Base-by-base conservation (phyloP, 2,113 vertebrate genomes). In the Anseranas semipalmata region DNA sequence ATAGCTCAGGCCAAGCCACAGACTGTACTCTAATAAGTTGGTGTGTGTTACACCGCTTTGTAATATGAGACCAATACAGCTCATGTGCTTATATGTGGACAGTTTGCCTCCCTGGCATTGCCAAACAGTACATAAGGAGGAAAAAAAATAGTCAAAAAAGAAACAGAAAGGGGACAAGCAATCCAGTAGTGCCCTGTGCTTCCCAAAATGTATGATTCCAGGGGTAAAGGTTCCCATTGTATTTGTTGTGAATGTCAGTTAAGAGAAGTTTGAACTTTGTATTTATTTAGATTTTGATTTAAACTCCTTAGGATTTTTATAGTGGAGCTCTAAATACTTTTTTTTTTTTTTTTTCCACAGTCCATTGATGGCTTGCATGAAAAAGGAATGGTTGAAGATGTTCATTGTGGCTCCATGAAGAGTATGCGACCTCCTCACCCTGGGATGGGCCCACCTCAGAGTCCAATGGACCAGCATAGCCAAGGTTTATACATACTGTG, bases 391-490 rank as follows among this genome's bases (percentile, higher is more conserved):
- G 98, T 98, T 59, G 99, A 99, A 77, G 99, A 99, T 2, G 98
- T 99, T 92, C 99, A 99, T 13, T 99, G 99, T 97, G 98, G 98
- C 74, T 98, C 99, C 95, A 98, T 99, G 98, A 99, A 99, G 97
- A 98, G 98, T 27, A 99, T 99, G 98, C 98, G 99, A 87, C 98
- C 99, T 32, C 98, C 99, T 67, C 99, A 99, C 89, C 98, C 99
- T 56, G 99, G 99, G 90, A 99, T 99, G 99, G 99, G 99, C 24
- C 99, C 99, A 60, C 99, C 99, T 48, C 99, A 99, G 97, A 99
- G 99, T 96, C 99, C 99, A 2, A 99, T 99, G 99, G 99, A 99
- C 96, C 99, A 99, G 73, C 99, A 99, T 97, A 99, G 98, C 96
- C 99, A 99, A 99, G 99, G 99, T 99, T 98, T 85, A 92, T 97